These are phyloP conservation scores for Myotis davidii DNA, from an alignment of 2,113 vertebrate species.

Conservation along the genomic window DNA sequence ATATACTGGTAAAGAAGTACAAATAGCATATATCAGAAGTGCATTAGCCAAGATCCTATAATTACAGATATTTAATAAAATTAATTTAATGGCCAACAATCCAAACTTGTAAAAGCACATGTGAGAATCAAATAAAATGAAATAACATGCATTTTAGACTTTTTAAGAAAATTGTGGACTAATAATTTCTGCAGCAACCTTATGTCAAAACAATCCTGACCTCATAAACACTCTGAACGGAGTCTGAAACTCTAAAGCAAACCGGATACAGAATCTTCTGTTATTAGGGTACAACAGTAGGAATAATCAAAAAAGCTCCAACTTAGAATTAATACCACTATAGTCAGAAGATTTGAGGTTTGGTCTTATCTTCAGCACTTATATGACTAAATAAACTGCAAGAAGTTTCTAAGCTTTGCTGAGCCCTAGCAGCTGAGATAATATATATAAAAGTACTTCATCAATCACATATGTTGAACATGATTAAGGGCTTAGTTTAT, in stretches of 20 bases:
- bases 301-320: background rate
- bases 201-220: constrained; percentile 47
- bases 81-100: constrained; percentile 73
- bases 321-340: background rate
- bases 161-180: constrained; percentile 69
- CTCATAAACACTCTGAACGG: background rate
- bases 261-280: background rate
- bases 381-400: background rate
- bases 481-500: background rate
- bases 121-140: constrained; percentile 63
- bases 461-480: background rate
- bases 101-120: constrained; percentile 53
- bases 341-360: background rate
- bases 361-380: background rate
- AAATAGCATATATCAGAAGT: constrained; percentile 57
- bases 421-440: background rate
- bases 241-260: constrained; percentile 37
- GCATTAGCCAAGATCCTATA: constrained; percentile 64
- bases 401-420: background rate
- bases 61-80: constrained; percentile 75
- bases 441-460: background rate
- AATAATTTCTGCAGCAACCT: constrained; percentile 72
- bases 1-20: constrained; percentile 63
- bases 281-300: background rate
- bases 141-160: constrained; percentile 63